These are phyloP conservation scores for Tetrapedia diversipes DNA, from an alignment of 2,888 invertebrate species.

Conservation along the genomic window DNA sequence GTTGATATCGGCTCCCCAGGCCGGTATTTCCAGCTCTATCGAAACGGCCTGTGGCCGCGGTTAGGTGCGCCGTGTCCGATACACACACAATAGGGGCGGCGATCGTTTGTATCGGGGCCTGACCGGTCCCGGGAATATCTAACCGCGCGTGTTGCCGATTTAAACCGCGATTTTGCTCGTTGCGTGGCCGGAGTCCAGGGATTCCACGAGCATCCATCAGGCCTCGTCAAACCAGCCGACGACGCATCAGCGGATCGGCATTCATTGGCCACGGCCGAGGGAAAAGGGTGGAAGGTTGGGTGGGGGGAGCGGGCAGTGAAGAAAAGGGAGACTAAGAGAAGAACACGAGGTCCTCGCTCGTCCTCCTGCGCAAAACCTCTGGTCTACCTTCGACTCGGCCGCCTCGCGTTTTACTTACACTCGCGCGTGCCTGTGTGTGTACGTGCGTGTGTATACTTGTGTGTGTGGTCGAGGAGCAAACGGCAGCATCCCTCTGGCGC, in stretches of 20 bases:
- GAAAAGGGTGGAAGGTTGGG: slow-evolving; percentile 45
- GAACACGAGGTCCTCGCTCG: slow-evolving; percentile 45
- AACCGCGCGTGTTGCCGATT: slow-evolving; percentile 77
- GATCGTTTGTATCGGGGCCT: slow-evolving; percentile 73
- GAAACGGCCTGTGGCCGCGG: slow-evolving; percentile 30
- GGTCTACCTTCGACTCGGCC: slow-evolving; percentile 51
- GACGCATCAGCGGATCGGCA: slow-evolving; percentile 81
- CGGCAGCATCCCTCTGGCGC: slow-evolving; percentile 60
- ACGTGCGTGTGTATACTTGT: slow-evolving; percentile 29
- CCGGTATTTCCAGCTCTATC: slow-evolving; percentile 67
- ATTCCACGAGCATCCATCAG: slow-evolving; percentile 82
- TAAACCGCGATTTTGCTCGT: slow-evolving; percentile 81
- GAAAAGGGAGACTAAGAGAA: slow-evolving; percentile 46
- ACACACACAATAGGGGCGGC: slow-evolving; percentile 75
- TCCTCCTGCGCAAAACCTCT: slow-evolving; percentile 61
- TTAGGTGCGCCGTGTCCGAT: slow-evolving; percentile 60
- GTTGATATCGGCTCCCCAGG: slow-evolving; percentile 53
- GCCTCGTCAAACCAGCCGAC: slow-evolving; percentile 82
- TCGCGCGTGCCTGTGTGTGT: slow-evolving; percentile 21
- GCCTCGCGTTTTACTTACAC: slow-evolving; percentile 52
- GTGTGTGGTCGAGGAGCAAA: slow-evolving; percentile 43
- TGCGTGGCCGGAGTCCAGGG: slow-evolving; percentile 76
- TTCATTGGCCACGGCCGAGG: slow-evolving; percentile 74
- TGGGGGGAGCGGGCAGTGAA: slow-evolving; percentile 12
- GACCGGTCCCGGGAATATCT: slow-evolving; percentile 66